Conservation (phyloP, 2,797 vertebrate species). For the Coregonus ussuriensis region DNA sequence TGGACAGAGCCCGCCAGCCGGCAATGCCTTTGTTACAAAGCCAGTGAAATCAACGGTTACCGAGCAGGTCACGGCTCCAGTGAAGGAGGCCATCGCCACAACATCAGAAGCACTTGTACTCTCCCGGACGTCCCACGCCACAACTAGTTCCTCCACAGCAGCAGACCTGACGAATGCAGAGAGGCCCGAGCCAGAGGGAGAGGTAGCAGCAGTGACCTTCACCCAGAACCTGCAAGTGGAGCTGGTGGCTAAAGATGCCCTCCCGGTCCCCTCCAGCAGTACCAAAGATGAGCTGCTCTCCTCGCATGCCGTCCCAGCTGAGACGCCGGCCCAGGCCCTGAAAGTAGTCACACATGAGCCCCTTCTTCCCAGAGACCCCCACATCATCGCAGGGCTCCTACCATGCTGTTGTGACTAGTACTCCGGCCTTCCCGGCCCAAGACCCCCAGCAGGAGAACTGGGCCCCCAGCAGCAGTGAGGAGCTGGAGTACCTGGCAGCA, state of each 20-base stretch:
- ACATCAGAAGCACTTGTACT: slow-evolving; percentile 19
- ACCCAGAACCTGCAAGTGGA: slow-evolving; percentile 29
- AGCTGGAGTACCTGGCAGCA: slow-evolving; percentile 85
- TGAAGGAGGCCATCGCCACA: slow-evolving; percentile 11
- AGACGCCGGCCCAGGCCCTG: slow-evolving; percentile 19
- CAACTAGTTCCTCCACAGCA: not conserved
- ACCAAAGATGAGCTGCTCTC: slow-evolving; percentile 46
- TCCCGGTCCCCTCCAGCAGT: slow-evolving; percentile 15
- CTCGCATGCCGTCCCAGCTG: slow-evolving; percentile 22
- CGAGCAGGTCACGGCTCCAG: slow-evolving; percentile 20
- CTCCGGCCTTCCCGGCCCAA: slow-evolving; percentile 34
- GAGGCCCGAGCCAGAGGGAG: slow-evolving; percentile 79
- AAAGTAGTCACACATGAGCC: slow-evolving; percentile 34
- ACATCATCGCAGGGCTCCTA: slow-evolving; percentile 34
- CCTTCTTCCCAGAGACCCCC: slow-evolving; percentile 37
- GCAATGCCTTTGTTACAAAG: slow-evolving; percentile 15
- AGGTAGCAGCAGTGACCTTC: slow-evolving; percentile 63
- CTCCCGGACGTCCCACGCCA: slow-evolving; percentile 28
- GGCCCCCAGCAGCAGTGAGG: slow-evolving; percentile 37
- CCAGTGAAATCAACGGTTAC: slow-evolving; percentile 10
- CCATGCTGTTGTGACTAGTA: slow-evolving; percentile 54
- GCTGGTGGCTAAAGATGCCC: slow-evolving; percentile 27
- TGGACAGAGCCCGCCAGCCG: slow-evolving; percentile 24
- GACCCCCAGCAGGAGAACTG: slow-evolving; percentile 3
- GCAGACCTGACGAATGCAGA: slow-evolving; percentile 58